A percentile compares a stretch with the other conserved stretches of the same genome.
These are phyloP conservation scores for Paramuricea clavata DNA, from an alignment of 92 coral and sea anemone genomes.

Conservation along the genomic window DNA sequence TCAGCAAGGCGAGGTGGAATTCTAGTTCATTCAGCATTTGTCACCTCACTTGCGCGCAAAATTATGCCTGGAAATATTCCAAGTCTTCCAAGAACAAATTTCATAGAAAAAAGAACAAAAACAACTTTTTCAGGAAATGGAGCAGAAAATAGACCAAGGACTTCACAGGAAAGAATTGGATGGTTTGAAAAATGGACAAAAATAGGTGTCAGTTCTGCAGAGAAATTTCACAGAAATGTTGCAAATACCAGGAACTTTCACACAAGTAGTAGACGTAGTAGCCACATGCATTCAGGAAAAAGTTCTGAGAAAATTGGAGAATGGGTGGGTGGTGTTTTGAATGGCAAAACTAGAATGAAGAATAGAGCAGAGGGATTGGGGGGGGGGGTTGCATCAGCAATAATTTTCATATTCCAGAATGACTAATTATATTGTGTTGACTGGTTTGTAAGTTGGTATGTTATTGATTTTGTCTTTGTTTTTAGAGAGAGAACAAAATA, in stretches of 20 bases:
- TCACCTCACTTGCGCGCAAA: neutral
- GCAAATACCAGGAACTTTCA: neutral
- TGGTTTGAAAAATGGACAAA: neutral
- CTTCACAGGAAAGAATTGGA: neutral
- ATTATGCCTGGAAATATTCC: neutral
- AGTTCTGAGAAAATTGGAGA: neutral
- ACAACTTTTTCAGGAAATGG: neutral
- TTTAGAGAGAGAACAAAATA: constrained; percentile 87
- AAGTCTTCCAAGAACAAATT: neutral
- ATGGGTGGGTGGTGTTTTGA: neutral
- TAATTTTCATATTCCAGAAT: no score
- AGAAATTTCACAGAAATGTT: constrained; percentile 14
- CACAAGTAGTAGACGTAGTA: constrained; percentile 3
- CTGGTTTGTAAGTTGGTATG: neutral
- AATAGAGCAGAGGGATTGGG: no score
- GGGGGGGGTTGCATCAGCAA: no score
- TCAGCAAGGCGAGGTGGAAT: neutral
- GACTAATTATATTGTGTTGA: no score
- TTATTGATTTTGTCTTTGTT: constrained; percentile 1
- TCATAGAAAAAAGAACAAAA: neutral
- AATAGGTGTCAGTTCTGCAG: neutral
- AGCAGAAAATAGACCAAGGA: neutral
- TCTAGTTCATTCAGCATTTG: neutral
- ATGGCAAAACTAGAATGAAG: neutral
- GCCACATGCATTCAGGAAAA: neutral